Evolutionary conservation across 1,140 invertebrate species (phyloP).

Genomic region (Caerostris extrusa): DNA sequence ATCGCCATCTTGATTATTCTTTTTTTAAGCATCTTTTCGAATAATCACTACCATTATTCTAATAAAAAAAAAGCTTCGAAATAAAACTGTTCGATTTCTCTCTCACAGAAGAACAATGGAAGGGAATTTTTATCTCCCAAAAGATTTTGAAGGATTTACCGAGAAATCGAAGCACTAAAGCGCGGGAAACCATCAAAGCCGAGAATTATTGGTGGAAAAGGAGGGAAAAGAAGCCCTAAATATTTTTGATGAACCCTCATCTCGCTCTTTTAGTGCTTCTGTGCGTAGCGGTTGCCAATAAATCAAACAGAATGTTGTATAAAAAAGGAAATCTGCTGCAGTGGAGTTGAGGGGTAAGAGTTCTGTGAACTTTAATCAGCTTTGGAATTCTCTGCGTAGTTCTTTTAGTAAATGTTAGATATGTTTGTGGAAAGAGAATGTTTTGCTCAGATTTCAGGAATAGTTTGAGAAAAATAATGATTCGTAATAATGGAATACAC

Average conservation of each 20-base stretch:
- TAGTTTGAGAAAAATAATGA: no score
- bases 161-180: background rate
- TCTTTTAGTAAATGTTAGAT: no score
- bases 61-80: background rate
- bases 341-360: background rate
- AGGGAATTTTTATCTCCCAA: background rate
- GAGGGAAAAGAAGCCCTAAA: background rate
- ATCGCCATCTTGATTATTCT: no score
- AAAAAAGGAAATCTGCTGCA: background rate
- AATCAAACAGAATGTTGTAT: slow-evolving; percentile 24
- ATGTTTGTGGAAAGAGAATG: no score
- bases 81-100: background rate
- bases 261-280: slow-evolving; percentile 21
- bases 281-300: background rate
- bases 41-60: background rate
- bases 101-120: background rate
- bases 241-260: slow-evolving; percentile 27
- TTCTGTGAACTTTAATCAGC: background rate
- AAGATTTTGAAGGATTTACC: slow-evolving; percentile 21
- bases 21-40: background rate
- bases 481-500: no score
- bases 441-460: no score
- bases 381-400: background rate
- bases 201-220: background rate
- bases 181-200: background rate